A percentile compares a stretch with the other conserved stretches of the same genome.
phyloP scores from a whole-genome alignment of 2,113 vertebrate genomes.

The Benitochromis conjunctus region DNA sequence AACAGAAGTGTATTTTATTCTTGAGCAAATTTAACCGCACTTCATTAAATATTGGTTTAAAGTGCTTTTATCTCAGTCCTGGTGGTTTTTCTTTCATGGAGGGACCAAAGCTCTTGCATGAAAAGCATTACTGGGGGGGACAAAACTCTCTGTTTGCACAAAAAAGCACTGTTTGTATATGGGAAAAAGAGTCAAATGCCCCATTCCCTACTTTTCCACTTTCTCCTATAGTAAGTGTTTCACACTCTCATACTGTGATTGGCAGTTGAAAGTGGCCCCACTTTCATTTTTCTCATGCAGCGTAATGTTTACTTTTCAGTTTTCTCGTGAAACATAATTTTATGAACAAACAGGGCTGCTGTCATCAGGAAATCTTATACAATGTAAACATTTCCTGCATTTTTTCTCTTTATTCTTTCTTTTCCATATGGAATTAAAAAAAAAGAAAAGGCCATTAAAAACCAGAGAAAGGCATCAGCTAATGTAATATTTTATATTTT shows the following conservation, averaged over 20 bases:
- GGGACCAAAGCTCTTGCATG: not conserved
- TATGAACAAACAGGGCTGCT: not conserved
- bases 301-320: not conserved
- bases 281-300: not conserved
- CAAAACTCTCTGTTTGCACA: not conserved
- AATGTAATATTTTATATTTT: not conserved
- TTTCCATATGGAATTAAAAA: not conserved
- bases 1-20: not conserved
- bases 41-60: not conserved
- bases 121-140: not conserved
- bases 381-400: not conserved
- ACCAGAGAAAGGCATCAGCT: not conserved
- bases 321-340: not conserved
- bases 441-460: not conserved
- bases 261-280: not conserved
- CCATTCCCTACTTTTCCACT: not conserved
- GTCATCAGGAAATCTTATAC: not conserved
- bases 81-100: not conserved
- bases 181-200: rapidly evolving
- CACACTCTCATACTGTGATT: not conserved
- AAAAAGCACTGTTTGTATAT: not conserved
- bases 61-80: not conserved
- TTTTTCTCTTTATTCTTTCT: not conserved
- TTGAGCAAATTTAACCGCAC: not conserved
- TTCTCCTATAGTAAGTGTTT: not conserved